Evolutionary conservation across 2,113 vertebrate species (phyloP), one percentile per base, ranked within the genome.

Genomic region (Pelodiscus sinensis): DNA sequence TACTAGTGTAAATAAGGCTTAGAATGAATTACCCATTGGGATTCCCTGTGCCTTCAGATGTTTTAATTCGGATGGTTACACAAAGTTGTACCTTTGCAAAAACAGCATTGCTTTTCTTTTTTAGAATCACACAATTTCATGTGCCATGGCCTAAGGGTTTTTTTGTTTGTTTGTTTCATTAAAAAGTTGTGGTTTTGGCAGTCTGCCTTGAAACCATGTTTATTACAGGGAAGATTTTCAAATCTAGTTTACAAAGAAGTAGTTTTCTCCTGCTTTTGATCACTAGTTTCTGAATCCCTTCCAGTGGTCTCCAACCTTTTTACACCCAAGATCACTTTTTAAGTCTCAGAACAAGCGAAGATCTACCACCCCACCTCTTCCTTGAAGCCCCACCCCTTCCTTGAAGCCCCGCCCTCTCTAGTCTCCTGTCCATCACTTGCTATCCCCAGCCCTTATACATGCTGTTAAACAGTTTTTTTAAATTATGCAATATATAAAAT

Each of bases 141-240:
- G 82, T 82, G 95, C 52, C 81, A 75, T 93, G 65, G 95, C 95
- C 96, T 95, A 9, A 95, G 94, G 96, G 91, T 88, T 92, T 90
- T 95, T 87, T 19, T 87, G 88, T 68, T 93, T 94, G 92, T 92
- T 96, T 95, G 94, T 90, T 96, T 93, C 94, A 92, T 94, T 95
- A 89, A 96, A 95, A 91, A 95, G 94, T 88, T 58, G 60, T 58
- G 90, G 86, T 4, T 91, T 96, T 96, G 96, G 96, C 96, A 93
- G 84, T 8, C 79, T 95, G 95, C 96, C 96, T 90, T 82, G 85
- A 29, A 68, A 85, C 65, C 50, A 35, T 81, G 57, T 82, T 65
- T 52, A 73, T 92, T 0, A 0, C 92, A 93, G 82, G 4, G n/a
- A 73, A 89, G 75, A 95, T 88, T 91, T 92, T 91, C 44, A 44